phyloP scores from a whole-genome alignment of 1,140 invertebrate genomes.

The Meloidogyne floridensis region DNA sequence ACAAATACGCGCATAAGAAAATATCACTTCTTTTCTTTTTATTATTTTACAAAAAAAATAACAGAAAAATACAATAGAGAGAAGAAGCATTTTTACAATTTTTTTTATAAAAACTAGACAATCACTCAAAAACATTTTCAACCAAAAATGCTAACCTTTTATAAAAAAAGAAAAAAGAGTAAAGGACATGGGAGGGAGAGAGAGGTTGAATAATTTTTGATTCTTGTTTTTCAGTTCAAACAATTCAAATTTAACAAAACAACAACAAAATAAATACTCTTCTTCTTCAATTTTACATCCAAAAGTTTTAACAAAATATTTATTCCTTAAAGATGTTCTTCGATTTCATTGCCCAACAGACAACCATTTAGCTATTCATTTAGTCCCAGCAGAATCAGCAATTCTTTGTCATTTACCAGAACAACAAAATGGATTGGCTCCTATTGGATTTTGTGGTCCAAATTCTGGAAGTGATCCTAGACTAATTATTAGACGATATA shows the following conservation, averaged over 20 bases:
- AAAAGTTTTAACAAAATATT: constrained; percentile 26
- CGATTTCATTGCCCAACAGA: constrained; percentile 10
- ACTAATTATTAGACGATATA: constrained; percentile 26
- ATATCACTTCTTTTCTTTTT: no score
- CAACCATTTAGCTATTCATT: constrained; percentile 14
- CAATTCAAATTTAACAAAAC: constrained; percentile 1
- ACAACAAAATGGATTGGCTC: neutral
- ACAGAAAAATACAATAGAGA: neutral
- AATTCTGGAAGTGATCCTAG: constrained; percentile 25
- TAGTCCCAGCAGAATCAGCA: constrained; percentile 26
- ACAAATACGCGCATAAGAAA: no score
- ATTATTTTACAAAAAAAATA: no score
- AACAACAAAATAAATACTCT: constrained; percentile 7
- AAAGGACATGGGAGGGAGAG: neutral
- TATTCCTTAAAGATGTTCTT: constrained; percentile 24
- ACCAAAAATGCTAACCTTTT: no score
- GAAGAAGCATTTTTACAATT: neutral
- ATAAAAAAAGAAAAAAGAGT: neutral
- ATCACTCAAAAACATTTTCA: no score
- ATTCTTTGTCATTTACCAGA: constrained; percentile 23
- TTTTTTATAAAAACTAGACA: no score
- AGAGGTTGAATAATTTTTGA: no score
- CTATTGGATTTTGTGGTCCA: constrained; percentile 25
- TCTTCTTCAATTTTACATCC: constrained; percentile 5
- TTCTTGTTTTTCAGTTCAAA: neutral